These are phyloP conservation scores for Pseudolaguvia tuberculata DNA, from an alignment of 2,113 vertebrate species.

Conservation along the genomic window DNA sequence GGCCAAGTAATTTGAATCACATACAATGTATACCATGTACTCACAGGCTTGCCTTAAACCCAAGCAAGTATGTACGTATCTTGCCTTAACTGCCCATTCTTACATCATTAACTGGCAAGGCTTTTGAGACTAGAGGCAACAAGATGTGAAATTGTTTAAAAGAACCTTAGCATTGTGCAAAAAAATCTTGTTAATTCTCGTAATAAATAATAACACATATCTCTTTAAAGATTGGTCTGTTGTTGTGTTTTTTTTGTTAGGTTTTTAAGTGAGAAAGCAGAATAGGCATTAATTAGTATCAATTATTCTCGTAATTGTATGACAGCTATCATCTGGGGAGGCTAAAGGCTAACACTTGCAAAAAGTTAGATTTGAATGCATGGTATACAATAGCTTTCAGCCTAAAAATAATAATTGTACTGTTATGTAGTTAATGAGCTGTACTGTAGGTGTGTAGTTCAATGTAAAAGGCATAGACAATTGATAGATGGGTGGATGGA, in stretches of 20 bases:
- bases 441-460: too few relatives aligned
- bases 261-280: too few relatives aligned
- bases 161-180: background rate
- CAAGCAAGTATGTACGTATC: background rate
- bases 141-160: constrained; percentile 1
- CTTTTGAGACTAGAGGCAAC: background rate
- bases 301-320: background rate
- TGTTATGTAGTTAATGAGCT: too few relatives aligned
- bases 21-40: background rate
- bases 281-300: background rate
- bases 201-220: background rate
- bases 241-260: too few relatives aligned
- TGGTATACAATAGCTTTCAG: too few relatives aligned
- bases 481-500: too few relatives aligned
- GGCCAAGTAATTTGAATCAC: background rate
- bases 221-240: background rate
- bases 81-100: background rate
- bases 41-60: background rate
- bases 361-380: too few relatives aligned
- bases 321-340: too few relatives aligned
- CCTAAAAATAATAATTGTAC: too few relatives aligned
- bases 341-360: too few relatives aligned
- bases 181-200: background rate
- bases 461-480: too few relatives aligned
- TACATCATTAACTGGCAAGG: background rate